Percentiles rank a stretch among this genome's conserved stretches.
Evolutionary conservation across 2,113 vertebrate genomes (phyloP).

Genomic region (Zapus hudsonius): DNA sequence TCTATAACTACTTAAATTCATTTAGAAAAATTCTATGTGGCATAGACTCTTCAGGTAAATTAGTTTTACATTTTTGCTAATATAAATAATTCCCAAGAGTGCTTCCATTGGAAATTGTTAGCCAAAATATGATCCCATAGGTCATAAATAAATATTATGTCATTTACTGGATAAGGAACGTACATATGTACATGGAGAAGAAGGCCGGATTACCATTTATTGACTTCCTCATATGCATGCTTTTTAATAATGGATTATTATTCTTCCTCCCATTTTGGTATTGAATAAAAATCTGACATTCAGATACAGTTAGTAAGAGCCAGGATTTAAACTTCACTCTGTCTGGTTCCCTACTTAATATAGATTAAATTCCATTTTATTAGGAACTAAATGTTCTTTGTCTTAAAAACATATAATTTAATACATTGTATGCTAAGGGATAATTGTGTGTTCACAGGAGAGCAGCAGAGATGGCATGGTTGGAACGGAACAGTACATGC

Average conservation of each 20-base stretch:
- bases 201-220: not conserved
- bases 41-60: not conserved
- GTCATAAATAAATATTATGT: not conserved
- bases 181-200: not conserved
- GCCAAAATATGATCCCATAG: not conserved
- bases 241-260: not conserved
- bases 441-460: constrained; percentile 17
- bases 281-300: not conserved
- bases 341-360: not conserved
- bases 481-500: not conserved
- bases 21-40: not conserved
- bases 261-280: not conserved
- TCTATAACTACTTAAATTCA: not conserved
- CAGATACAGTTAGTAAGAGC: not conserved
- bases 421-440: not conserved
- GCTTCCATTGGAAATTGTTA: constrained; percentile 8
- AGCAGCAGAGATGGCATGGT: not conserved
- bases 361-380: not conserved
- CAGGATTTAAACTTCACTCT: constrained; percentile 8
- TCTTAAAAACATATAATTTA: constrained; percentile 30
- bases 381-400: not conserved
- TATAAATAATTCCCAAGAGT: not conserved
- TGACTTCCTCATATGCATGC: not conserved
- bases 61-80: not conserved
- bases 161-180: not conserved